Evolutionary conservation across 1,140 invertebrate species (phyloP).

Genomic region (Aphis craccivora): DNA sequence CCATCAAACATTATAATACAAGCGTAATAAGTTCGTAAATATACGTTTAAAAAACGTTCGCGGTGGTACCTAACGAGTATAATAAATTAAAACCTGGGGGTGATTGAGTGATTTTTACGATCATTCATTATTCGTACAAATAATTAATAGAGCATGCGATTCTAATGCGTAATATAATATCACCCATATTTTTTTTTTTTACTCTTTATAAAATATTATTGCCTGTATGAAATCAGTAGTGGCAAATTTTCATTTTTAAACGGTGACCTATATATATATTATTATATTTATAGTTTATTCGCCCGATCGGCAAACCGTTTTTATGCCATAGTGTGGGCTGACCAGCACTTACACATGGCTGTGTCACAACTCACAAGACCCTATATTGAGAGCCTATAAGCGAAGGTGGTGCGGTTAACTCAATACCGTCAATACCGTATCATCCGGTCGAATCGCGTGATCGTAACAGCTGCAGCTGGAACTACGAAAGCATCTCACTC

Average conservation of each 20-base stretch:
- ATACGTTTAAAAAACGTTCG: too few relatives aligned
- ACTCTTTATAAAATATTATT: not conserved
- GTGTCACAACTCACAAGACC: too few relatives aligned
- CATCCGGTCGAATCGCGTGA: not conserved
- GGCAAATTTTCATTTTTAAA: not conserved
- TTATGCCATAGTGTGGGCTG: not conserved
- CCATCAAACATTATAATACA: too few relatives aligned
- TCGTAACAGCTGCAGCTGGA: not conserved
- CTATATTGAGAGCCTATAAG: not conserved
- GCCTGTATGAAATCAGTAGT: not conserved
- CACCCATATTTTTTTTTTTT: not conserved
- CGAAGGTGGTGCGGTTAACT: not conserved
- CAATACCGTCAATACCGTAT: not conserved
- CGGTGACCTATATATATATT: not conserved
- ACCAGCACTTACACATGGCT: not conserved
- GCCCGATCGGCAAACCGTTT: not conserved
- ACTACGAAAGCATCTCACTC: not conserved
- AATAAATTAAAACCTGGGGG: too few relatives aligned
- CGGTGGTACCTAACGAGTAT: too few relatives aligned
- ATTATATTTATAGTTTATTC: not conserved
- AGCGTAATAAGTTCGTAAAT: too few relatives aligned
- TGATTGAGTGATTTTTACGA: too few relatives aligned
- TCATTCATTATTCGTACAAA: too few relatives aligned
- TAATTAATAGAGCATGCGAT: not conserved
- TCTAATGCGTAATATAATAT: too few relatives aligned